phyloP scores from a whole-genome alignment of 2,113 vertebrate species.

The Cisticola juncidis region DNA sequence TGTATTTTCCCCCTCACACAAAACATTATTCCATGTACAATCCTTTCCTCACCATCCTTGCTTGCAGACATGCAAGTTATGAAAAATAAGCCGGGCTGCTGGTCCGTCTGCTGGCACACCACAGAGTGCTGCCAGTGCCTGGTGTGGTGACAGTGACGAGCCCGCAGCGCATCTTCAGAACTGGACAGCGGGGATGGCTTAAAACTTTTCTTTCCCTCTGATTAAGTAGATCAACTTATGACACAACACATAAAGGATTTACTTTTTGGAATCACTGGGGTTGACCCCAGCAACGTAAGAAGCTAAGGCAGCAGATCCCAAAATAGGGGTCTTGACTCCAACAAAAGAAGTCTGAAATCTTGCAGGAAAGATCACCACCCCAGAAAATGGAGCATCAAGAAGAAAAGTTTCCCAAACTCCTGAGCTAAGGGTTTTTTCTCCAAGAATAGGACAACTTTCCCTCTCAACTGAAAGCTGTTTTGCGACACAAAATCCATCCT shows the following conservation, averaged over 20 bases:
- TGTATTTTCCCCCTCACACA: background rate
- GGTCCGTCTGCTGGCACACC: background rate
- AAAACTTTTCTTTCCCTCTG: background rate
- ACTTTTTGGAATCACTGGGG: background rate
- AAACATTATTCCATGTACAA: background rate
- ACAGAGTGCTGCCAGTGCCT: background rate
- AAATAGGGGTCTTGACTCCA: slow-evolving; percentile 35
- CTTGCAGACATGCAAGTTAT: background rate
- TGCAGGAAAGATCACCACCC: background rate
- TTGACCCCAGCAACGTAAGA: background rate
- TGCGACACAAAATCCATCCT: background rate
- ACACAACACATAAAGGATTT: background rate
- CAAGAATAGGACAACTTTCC: background rate
- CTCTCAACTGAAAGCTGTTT: background rate
- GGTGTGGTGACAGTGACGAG: background rate
- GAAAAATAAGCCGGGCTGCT: rapidly evolving
- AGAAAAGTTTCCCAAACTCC: slow-evolving; percentile 23
- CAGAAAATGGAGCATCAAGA: background rate
- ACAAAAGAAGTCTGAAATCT: background rate
- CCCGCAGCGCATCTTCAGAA: rapidly evolving
- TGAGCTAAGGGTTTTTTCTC: background rate
- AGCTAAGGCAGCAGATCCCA: background rate
- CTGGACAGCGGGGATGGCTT: background rate
- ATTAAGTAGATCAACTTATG: background rate
- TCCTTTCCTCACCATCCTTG: background rate